Base-by-base conservation (phyloP, 2,888 invertebrate species). In the Drosophila neonasuta region DNA sequence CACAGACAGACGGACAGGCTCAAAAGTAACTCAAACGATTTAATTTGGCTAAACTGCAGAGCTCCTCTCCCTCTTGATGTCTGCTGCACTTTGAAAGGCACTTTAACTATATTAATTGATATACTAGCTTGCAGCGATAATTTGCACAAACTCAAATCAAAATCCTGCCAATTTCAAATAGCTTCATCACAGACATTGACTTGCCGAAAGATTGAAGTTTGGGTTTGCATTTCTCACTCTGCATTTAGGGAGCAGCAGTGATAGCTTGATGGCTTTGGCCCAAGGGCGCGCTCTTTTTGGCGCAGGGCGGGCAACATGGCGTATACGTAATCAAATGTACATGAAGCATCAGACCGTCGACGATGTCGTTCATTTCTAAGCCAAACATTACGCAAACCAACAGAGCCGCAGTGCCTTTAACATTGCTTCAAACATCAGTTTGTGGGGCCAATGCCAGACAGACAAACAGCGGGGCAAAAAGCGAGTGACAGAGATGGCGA, bases 31-130 rank as follows among this genome's bases (percentile, higher is more conserved):
- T 71, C 46, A 65, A 83, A 71, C 73, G 79, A 86, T 84, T 82
- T 77, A 86, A 86, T 81, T 82, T 84, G 52, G 50, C 57, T 30
- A 67, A 72, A 41, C 57, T 69, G 64, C 58, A 65, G 46, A 45
- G 15, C 13, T 39, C 24, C n/a, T 6, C 8, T 20, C 42, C 3
- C 17, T 10, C 24, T 29, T 1, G 1, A 45, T 34, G 17, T 8
- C 10, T 29, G 20, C 46, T 58, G 41, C 13, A 42, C 24, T 50
- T 51, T 60, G 55, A 70, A 71, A 72, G 70, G 58, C 78, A 82
- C 84, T 82, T 80, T 75, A 83, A 87, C 80, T 76, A 87, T 87
- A 87, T 83, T 83, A 83, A 83, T 83, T 83, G 87, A 83, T 85
- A 78, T 76, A 87, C 71, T 85, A 56, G 87, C 83, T 87, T 69